Conservation (phyloP, 2,797 vertebrate species). For the Arctocebus calabarensis region DNA sequence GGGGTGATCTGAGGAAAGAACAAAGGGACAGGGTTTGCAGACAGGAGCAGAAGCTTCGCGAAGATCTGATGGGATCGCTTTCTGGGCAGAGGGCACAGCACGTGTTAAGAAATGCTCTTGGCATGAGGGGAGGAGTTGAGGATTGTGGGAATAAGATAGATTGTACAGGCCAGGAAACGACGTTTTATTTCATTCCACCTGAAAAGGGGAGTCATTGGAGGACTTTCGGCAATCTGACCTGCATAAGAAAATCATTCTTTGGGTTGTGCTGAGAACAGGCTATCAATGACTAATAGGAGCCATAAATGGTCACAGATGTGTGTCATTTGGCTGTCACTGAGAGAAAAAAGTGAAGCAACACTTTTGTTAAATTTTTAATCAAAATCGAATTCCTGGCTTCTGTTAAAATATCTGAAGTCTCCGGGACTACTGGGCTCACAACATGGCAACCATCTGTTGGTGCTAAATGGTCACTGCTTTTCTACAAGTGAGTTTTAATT, state of each 20-base stretch:
- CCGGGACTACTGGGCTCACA: not conserved
- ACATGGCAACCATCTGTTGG: not conserved
- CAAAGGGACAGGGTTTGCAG: not conserved
- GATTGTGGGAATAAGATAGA: not conserved
- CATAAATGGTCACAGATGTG: slow-evolving; percentile 17
- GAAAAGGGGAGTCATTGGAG: not conserved
- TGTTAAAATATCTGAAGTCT: not conserved
- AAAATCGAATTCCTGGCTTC: slow-evolving; percentile 49
- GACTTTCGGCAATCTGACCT: slow-evolving; percentile 10
- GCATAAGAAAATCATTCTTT: not conserved
- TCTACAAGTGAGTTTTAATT: not conserved
- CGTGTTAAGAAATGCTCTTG: not conserved
- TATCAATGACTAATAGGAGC: not conserved
- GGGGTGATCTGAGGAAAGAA: not conserved
- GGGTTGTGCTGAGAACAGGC: not conserved
- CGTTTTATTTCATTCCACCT: slow-evolving; percentile 2
- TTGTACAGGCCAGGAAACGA: not conserved
- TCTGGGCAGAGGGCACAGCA: not conserved
- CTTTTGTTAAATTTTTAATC: slow-evolving; percentile 52
- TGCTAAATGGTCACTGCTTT: not conserved
- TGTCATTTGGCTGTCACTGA: slow-evolving; percentile 34
- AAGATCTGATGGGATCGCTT: not conserved
- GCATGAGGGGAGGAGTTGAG: not conserved
- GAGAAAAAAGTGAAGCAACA: slow-evolving; percentile 44
- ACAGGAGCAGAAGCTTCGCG: not conserved